Evolutionary conservation across 2,113 vertebrate species (phyloP).

Genomic region (Callospermophilus lateralis): DNA sequence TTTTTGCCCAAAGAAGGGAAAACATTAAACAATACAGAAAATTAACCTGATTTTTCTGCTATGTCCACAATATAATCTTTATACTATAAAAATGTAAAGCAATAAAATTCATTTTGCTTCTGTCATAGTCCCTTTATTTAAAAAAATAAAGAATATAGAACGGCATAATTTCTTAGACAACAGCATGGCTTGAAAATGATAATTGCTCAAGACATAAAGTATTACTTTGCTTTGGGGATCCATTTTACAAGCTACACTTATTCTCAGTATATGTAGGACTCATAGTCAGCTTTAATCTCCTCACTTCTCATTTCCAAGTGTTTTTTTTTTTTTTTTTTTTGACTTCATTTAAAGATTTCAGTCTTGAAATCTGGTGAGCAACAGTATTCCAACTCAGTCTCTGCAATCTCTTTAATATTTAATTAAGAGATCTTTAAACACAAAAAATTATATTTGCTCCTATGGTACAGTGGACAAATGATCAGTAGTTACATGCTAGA

Average conservation of each 20-base stretch:
- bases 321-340: not conserved
- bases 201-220: conserved; percentile 7
- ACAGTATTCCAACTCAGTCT: not conserved
- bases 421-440: not conserved
- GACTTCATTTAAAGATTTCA: conserved; percentile 6
- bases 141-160: conserved; percentile 15
- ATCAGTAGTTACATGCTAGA: not conserved
- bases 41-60: not conserved
- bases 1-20: not conserved
- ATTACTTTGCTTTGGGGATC: not conserved
- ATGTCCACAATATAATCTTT: not conserved
- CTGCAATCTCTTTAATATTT: not conserved
- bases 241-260: not conserved
- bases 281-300: not conserved
- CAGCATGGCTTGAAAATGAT: conserved; percentile 17
- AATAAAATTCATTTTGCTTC: not conserved
- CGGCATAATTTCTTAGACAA: not conserved
- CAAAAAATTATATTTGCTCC: not conserved
- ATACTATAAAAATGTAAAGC: not conserved
- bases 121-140: not conserved
- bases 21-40: not conserved
- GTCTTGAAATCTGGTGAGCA: not conserved
- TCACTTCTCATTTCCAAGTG: not conserved
- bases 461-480: not conserved
- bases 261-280: not conserved